Evolutionary conservation across 1,140 invertebrate genomes (phyloP), one percentile per base, ranked within the genome.

Genomic region (Anadara kagoshimensis): DNA sequence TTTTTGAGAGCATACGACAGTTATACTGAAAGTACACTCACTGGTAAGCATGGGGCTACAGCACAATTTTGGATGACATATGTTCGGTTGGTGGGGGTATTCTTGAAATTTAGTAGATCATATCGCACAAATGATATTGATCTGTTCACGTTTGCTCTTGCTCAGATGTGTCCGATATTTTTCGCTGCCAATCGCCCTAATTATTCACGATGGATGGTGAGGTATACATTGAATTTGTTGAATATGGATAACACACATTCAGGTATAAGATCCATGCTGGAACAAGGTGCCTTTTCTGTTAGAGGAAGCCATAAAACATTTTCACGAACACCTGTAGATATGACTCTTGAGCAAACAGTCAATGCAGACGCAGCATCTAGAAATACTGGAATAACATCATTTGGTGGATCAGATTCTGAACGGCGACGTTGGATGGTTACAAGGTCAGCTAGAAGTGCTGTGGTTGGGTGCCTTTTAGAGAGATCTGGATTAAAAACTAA

Each of bases 271-370:
- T 24, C 65, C 16, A 58, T 57, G 12, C 58, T 74, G 1, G 16
- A 75, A 24, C 14, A 66, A 16, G 75, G 75, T 11, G 78, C 56
- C 2, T 67, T 80, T 45, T 68, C 78, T 5, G 51, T 73, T 10
- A 53, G 67, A 54, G 54, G 78, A 8, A 80, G 63, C 44, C 16
- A 45, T n/a, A 64, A 78, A 18, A 36, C 24, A 18, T 80, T 78
- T 54, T 53, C 62, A 20, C 24, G 75, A 47, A 26, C 53, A 2
- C 49, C 72, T n/a, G 69, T 78, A n/a, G 78, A 80, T 51, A 58
- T 80, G 0, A 67, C 73, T 16, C 51, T 80, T n/a, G 66, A 80
- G 47, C 75, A 78, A 64, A 78, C 78, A 20, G 58, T 75, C 24
- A 75, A 80, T 61, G 66, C 69, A 10, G 78, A 80, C 58, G 76